Conservation (phyloP, 2,888 invertebrate genomes). For the Rhimphoctona megacephalus region DNA sequence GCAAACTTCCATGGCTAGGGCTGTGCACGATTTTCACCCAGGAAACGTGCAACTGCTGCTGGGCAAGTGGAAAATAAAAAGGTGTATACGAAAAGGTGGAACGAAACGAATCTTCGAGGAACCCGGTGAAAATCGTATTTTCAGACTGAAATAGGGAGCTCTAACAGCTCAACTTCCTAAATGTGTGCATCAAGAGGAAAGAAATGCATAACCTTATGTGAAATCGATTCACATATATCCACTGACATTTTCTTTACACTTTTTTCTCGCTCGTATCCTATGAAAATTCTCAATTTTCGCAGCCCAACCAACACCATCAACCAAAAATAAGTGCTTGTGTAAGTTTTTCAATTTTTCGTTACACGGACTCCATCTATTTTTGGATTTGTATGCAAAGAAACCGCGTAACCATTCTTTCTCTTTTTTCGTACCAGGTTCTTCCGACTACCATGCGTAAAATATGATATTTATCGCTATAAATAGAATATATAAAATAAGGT, state of each 20-base stretch:
- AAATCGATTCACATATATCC: conserved; percentile 23
- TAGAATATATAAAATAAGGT: neutral
- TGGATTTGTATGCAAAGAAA: neutral
- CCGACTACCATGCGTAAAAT: neutral
- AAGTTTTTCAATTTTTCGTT: conserved; percentile 8
- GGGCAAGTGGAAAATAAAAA: conserved; percentile 41
- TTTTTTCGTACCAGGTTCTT: neutral
- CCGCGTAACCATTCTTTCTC: neutral
- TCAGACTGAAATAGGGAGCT: conserved; percentile 28
- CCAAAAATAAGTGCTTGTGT: conserved; percentile 3
- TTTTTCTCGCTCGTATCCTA: neutral
- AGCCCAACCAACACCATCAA: conserved; percentile 2
- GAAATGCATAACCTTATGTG: conserved; percentile 9
- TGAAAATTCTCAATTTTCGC: conserved; percentile 1
- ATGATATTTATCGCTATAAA: neutral
- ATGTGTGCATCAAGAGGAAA: neutral
- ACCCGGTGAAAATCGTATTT: conserved; percentile 44
- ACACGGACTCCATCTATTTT: neutral
- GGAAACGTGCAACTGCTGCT: conserved; percentile 58
- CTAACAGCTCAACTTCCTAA: conserved; percentile 11
- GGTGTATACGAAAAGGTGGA: conserved; percentile 1
- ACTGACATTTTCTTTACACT: neutral
- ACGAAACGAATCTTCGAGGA: conserved; percentile 30
- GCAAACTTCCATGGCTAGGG: conserved; percentile 57
- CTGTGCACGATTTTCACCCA: conserved; percentile 44